Evolutionary conservation across 2,888 invertebrate genomes (phyloP).

Genomic region (Pardosa pseudoannulata): DNA sequence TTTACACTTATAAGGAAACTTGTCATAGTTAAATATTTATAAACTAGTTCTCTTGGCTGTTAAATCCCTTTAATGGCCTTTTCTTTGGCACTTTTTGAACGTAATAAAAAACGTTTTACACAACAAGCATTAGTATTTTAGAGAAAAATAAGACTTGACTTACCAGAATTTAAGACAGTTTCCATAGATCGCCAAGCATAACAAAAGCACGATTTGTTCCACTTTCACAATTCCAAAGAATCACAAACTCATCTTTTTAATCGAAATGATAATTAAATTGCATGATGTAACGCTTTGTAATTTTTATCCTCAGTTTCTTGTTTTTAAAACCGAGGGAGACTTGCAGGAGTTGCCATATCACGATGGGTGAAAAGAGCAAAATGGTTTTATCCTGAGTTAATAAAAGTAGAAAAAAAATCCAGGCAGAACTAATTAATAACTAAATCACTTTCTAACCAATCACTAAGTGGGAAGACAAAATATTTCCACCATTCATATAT

Average conservation of each 20-base stretch:
- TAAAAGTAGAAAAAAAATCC: background rate
- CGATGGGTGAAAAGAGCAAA: background rate
- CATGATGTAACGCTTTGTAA: background rate
- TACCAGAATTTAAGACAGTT: background rate
- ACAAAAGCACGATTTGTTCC: background rate
- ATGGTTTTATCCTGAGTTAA: background rate
- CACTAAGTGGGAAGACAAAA: background rate
- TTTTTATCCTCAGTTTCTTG: background rate
- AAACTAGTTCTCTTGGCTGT: background rate
- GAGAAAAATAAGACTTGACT: too few relatives aligned
- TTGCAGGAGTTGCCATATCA: background rate
- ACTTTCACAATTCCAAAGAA: background rate
- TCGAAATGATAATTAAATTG: background rate
- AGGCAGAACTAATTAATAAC: background rate
- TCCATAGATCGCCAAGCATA: background rate
- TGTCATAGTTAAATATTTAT: background rate
- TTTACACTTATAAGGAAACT: background rate
- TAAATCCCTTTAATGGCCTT: background rate
- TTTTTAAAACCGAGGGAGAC: background rate
- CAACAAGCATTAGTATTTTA: too few relatives aligned
- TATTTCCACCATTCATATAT: background rate
- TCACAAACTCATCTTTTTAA: background rate
- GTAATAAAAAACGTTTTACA: too few relatives aligned
- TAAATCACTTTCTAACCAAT: background rate
- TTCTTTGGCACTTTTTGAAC: too few relatives aligned